Evolutionary conservation across 1,140 invertebrate species (phyloP).

Genomic region (Parapsyche elsis): DNA sequence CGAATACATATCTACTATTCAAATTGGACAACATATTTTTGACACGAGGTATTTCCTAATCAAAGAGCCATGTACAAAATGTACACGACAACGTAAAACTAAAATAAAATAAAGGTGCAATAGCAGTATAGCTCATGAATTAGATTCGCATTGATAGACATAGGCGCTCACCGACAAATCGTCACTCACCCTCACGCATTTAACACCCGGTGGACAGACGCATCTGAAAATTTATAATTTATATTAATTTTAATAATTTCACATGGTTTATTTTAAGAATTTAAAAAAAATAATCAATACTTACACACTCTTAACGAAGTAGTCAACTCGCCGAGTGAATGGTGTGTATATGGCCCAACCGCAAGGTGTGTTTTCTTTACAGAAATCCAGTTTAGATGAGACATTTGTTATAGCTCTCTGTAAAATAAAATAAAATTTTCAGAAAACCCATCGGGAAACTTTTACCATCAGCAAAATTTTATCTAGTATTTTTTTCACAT

Average conservation of each 20-base stretch:
- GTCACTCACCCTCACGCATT: slow-evolving; percentile 69
- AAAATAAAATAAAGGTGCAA: not conserved
- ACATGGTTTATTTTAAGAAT: too few relatives aligned
- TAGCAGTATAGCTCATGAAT: not conserved
- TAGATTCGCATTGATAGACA: slow-evolving; percentile 67
- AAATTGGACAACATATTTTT: not conserved
- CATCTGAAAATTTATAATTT: slow-evolving; percentile 65
- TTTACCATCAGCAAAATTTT: too few relatives aligned
- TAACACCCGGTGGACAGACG: slow-evolving; percentile 63
- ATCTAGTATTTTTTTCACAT: too few relatives aligned
- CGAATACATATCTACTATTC: too few relatives aligned
- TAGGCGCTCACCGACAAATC: slow-evolving; percentile 71
- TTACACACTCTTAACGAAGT: slow-evolving; percentile 74
- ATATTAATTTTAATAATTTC: not conserved
- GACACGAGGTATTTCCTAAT: slow-evolving; percentile 1
- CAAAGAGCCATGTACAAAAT: not conserved
- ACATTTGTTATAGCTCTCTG: slow-evolving; percentile 15
- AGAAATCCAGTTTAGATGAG: slow-evolving; percentile 51
- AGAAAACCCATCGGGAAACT: too few relatives aligned
- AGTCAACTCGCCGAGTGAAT: slow-evolving; percentile 64
- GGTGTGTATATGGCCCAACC: slow-evolving; percentile 74
- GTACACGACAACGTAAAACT: not conserved
- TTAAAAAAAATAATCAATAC: slow-evolving; percentile 57
- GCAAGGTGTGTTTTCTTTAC: slow-evolving; percentile 67
- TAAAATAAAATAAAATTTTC: slow-evolving; percentile 5